phyloP scores from a whole-genome alignment of 2,888 invertebrate genomes.

The Ectemnius cavifrons region DNA sequence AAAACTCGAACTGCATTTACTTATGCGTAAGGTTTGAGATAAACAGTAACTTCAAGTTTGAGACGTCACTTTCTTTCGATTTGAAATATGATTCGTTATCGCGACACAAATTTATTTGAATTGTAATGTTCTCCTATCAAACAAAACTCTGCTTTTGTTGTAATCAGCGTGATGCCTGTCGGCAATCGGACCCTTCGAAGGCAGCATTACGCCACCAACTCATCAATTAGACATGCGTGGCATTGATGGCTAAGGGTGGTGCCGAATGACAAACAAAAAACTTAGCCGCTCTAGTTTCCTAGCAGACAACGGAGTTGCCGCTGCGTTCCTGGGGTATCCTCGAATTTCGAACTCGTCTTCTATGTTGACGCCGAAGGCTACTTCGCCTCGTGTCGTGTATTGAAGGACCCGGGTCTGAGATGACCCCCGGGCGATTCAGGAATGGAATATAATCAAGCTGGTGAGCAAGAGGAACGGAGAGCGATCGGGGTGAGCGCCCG shows the following conservation, averaged over 20 bases:
- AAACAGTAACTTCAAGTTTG: too few species aligned
- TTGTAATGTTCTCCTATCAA: too few species aligned
- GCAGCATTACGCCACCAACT: not conserved
- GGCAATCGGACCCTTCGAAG: not conserved
- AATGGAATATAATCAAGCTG: slow-evolving; percentile 77
- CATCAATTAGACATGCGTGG: not conserved
- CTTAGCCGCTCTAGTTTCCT: slow-evolving; percentile 27
- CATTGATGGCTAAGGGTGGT: not conserved
- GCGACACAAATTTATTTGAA: too few species aligned
- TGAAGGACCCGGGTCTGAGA: slow-evolving; percentile 63
- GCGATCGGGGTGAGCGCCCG: slow-evolving; percentile 31
- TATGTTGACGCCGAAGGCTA: slow-evolving; percentile 71
- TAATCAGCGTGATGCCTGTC: not conserved
- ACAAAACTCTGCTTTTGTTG: too few species aligned
- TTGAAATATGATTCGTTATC: too few species aligned
- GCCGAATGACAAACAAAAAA: slow-evolving; percentile 25
- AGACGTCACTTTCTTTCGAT: too few species aligned
- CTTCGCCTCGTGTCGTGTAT: slow-evolving; percentile 67
- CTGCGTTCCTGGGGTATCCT: slow-evolving; percentile 52
- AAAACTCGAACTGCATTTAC: too few species aligned
- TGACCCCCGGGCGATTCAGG: slow-evolving; percentile 70
- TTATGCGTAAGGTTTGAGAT: too few species aligned
- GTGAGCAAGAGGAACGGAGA: slow-evolving; percentile 35
- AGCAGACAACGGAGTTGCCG: slow-evolving; percentile 34
- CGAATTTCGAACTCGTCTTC: slow-evolving; percentile 73